Evolutionary conservation across 2,797 vertebrate species (phyloP).

Genomic region (Enteromius afrohamiltoni): DNA sequence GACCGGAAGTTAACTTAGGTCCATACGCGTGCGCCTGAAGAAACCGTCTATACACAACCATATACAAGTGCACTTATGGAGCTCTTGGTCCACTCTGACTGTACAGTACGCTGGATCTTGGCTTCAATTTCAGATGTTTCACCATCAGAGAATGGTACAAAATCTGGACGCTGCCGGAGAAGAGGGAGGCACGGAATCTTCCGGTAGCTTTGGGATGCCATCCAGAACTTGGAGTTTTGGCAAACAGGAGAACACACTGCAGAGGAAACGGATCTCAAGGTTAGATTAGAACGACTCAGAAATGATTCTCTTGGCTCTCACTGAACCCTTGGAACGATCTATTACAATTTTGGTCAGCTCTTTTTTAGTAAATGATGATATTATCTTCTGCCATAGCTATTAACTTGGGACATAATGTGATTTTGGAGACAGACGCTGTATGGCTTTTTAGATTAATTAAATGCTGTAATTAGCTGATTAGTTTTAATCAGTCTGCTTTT

Average conservation of each 20-base stretch:
- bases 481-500: constrained; percentile 6
- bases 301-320: neutral
- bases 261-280: constrained; percentile 37
- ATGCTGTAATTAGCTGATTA: constrained; percentile 30
- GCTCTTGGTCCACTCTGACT: neutral
- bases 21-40: too few relatives aligned
- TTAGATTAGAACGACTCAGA: neutral
- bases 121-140: constrained; percentile 29
- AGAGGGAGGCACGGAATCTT: constrained; percentile 78
- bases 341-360: neutral
- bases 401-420: constrained; percentile 1
- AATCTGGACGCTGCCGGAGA: constrained; percentile 76
- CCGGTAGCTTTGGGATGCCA: constrained; percentile 89
- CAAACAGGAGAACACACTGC: constrained; percentile 92
- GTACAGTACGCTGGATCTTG: constrained; percentile 47
- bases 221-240: constrained; percentile 94
- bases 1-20: too few relatives aligned
- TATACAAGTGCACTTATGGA: neutral
- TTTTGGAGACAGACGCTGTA: neutral
- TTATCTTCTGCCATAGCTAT: constrained; percentile 10
- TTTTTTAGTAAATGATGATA: constrained; percentile 22
- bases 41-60: neutral
- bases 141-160: constrained; percentile 83
- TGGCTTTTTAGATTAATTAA: constrained; percentile 13
- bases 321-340: neutral